phyloP scores from a whole-genome alignment of 2,797 vertebrate genomes.

The Liasis olivaceus region DNA sequence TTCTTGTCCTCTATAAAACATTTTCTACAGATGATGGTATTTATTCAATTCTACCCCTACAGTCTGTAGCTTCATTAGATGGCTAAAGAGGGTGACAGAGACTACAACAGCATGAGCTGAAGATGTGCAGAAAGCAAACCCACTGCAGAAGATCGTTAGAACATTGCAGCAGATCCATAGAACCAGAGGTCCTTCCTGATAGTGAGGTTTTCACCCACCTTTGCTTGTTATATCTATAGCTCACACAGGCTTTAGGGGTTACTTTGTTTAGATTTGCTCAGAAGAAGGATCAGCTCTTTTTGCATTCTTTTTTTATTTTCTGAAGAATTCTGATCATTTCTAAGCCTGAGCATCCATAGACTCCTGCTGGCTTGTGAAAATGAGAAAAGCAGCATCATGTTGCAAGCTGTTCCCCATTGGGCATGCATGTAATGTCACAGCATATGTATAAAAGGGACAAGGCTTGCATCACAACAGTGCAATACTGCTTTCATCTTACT shows the following conservation, averaged over 20 bases:
- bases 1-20: neutral
- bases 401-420: neutral
- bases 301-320: neutral
- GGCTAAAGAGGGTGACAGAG: neutral
- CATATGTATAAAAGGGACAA: neutral
- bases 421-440: neutral
- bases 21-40: neutral
- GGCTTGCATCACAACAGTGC: neutral
- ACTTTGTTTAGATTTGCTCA: neutral
- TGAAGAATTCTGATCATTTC: neutral
- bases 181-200: neutral
- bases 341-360: neutral
- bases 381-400: neutral
- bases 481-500: neutral
- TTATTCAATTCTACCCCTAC: neutral
- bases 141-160: neutral
- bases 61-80: neutral
- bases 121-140: neutral
- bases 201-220: neutral
- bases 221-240: neutral
- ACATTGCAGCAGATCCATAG: neutral
- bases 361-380: neutral
- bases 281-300: neutral
- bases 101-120: neutral
- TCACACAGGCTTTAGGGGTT: neutral